A percentile compares a stretch with the other conserved stretches of the same genome.
phyloP scores from a whole-genome alignment of 2,888 invertebrate genomes.

The Drosophila kambysellisi region DNA sequence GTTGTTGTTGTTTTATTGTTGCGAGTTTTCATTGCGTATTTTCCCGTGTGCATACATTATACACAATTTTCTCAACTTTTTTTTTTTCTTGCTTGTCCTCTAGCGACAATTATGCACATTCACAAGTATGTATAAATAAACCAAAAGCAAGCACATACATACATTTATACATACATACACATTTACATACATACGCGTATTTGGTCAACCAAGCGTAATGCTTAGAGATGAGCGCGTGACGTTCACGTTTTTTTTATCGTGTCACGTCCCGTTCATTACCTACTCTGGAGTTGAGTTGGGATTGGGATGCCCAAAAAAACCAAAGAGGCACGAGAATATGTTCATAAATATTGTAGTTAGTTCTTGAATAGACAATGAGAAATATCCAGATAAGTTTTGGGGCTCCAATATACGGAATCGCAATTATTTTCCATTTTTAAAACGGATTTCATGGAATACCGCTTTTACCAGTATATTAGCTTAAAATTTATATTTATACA shows the following conservation, averaged over 20 bases:
- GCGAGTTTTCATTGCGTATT: constrained; percentile 32
- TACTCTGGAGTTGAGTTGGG: neutral
- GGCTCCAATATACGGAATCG: neutral
- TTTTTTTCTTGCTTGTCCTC: constrained; percentile 35
- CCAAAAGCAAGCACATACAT: constrained; percentile 19
- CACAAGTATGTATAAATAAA: constrained; percentile 57
- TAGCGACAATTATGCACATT: constrained; percentile 74
- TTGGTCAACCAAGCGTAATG: constrained; percentile 67
- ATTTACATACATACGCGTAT: constrained; percentile 27
- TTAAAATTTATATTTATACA: neutral
- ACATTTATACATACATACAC: neutral
- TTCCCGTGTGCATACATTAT: constrained; percentile 23
- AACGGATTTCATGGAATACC: too few species aligned
- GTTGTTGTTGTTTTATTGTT: constrained; percentile 6
- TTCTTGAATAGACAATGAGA: neutral
- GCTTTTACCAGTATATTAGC: neutral
- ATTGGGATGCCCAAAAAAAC: too few species aligned
- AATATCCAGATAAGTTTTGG: fast-evolving
- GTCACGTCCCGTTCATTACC: neutral
- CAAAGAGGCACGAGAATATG: too few species aligned
- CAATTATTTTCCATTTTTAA: neutral
- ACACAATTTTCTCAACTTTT: constrained; percentile 27
- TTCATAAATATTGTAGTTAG: neutral
- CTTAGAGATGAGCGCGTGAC: constrained; percentile 5
- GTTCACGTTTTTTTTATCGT: neutral